Evolutionary conservation across 2,888 invertebrate genomes (phyloP), one percentile per base, ranked within the genome.

Genomic region (Nycteola revayana): DNA sequence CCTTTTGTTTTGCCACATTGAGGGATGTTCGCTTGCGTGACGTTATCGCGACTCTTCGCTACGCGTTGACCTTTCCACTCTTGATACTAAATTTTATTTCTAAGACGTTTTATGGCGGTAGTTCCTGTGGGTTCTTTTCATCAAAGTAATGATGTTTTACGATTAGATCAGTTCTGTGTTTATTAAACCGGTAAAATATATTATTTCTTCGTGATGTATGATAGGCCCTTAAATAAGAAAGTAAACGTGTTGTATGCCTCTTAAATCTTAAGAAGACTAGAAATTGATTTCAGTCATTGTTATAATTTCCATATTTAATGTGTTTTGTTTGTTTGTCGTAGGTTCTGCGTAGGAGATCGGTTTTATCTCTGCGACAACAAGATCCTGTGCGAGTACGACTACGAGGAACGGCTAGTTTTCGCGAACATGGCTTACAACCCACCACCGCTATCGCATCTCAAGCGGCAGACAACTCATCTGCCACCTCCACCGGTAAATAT

Each of bases 351-450:
- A 25, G 98, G 98, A 18, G 98, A 98, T 82, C 93, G 97, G 50
- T 98, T 98, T 87, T 98, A 98, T 87, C 89, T 98, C 61, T 97
- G 97, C 87, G 98, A 98, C 86, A 98, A 98, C 89, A 97, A 98
- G 90, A 98, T 98, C 58, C 92, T 98, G 32, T 98, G 98, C 88
- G 98, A 98, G 85, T 98, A 98, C 76, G 98, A 98, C 82, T 98
- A 98, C 75, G 98, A 98, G 75, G 98, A 98, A 86, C 90, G 98
- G 56, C 90, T 97, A 81, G 96, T 98, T 50, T 98, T 98, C 75
- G 97, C 98, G 46, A 97, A 96, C 75, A 96, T 98, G 95, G 95
- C 96, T 27, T 95, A 95, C 89, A 96, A 96, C 76, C 96, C 97
- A 39, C 94, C 91, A 25, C 94, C 94, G 42, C 90, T 96, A 39